These are phyloP conservation scores for Augiades crinisus DNA, from an alignment of 2,888 invertebrate genomes.

Conservation along the genomic window DNA sequence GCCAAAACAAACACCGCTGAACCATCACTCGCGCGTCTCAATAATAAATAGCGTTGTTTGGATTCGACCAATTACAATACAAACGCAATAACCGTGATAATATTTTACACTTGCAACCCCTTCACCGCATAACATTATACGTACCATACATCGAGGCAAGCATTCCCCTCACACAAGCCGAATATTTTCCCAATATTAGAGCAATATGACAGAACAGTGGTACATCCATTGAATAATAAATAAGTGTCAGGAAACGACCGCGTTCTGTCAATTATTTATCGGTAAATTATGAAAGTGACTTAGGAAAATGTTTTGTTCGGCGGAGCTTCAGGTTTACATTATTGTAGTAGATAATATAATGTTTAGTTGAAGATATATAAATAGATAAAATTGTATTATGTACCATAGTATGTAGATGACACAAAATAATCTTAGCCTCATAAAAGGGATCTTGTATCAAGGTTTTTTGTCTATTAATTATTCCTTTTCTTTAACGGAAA, in stretches of 20 bases:
- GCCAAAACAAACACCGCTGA: too few species aligned
- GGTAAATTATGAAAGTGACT: conserved; percentile 70
- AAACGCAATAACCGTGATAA: background rate
- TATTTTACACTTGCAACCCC: conserved; percentile 14
- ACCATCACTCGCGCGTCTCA: too few species aligned
- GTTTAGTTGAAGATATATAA: too few species aligned
- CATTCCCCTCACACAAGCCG: conserved; percentile 66
- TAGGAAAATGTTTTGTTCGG: conserved; percentile 13
- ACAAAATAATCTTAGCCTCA: too few species aligned
- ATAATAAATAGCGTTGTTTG: too few species aligned
- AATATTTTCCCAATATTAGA: conserved; percentile 74
- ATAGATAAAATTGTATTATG: too few species aligned
- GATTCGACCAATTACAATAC: background rate
- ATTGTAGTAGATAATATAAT: too few species aligned
- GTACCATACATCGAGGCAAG: background rate
- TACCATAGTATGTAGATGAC: too few species aligned
- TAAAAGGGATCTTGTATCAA: too few species aligned
- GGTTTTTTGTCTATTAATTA: too few species aligned
- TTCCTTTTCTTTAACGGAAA: too few species aligned
- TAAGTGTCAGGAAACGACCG: conserved; percentile 59
- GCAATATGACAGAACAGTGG: conserved; percentile 77
- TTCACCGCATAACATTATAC: conserved; percentile 22
- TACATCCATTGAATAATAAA: conserved; percentile 75
- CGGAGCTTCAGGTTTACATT: too few species aligned
- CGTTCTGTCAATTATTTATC: conserved; percentile 75